phyloP scores from a whole-genome alignment of 2,113 vertebrate genomes.

The Heterotilapia buettikoferi region DNA sequence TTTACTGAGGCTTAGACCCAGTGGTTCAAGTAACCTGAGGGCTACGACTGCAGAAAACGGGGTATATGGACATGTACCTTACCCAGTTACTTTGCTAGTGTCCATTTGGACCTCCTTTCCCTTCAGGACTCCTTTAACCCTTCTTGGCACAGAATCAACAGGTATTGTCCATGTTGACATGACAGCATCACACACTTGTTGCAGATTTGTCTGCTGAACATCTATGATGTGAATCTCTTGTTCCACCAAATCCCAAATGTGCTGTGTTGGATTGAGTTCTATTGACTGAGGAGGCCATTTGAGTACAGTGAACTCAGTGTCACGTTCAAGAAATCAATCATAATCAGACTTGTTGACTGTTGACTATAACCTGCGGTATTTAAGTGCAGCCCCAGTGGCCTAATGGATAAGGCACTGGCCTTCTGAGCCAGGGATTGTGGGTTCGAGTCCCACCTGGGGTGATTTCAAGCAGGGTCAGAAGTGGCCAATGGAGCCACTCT shows the following conservation, averaged over 20 bases:
- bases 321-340: not conserved
- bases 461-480: fast-evolving
- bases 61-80: not conserved
- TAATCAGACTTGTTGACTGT: not conserved
- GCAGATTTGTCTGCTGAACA: not conserved
- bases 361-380: fast-evolving
- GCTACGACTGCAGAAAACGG: not conserved
- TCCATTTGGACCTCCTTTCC: not conserved
- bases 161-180: not conserved
- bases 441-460: constrained; percentile 53
- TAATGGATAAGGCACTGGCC: constrained; percentile 78
- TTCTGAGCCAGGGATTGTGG: constrained; percentile 61
- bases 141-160: not conserved
- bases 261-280: not conserved
- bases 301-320: not conserved
- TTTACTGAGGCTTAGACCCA: not conserved
- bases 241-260: not conserved
- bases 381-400: constrained; percentile 68
- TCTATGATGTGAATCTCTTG: not conserved
- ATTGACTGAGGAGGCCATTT: not conserved
- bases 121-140: not conserved
- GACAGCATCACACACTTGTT: not conserved
- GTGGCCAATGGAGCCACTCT: fast-evolving
- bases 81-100: not conserved
- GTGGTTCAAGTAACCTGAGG: not conserved